Conservation (phyloP, 2,113 vertebrate genomes). For the Lepisosteus osseus region DNA sequence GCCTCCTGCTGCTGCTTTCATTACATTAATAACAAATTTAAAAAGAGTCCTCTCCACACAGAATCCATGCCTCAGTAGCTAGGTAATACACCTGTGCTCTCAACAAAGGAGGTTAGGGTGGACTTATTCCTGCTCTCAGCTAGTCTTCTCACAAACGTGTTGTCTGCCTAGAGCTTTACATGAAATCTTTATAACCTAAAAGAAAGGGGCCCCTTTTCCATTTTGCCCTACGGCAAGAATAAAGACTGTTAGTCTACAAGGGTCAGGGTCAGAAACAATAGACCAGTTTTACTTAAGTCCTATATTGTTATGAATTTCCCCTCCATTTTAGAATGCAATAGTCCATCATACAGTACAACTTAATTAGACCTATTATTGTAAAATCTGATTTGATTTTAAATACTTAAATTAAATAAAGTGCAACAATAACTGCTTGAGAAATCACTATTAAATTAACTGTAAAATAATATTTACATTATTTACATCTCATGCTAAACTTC, state of each 20-base stretch:
- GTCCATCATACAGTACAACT: too few species aligned
- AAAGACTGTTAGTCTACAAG: background rate
- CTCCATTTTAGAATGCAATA: too few species aligned
- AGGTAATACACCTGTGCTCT: slow-evolving; percentile 15
- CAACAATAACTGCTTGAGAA: too few species aligned
- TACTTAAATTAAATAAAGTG: too few species aligned
- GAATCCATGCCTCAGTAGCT: slow-evolving; percentile 4
- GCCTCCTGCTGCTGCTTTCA: slow-evolving; percentile 15
- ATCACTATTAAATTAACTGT: too few species aligned
- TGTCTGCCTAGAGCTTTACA: background rate
- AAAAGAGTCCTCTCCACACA: background rate
- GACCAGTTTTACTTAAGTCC: too few species aligned
- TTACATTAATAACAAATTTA: slow-evolving; percentile 31
- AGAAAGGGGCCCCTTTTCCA: background rate
- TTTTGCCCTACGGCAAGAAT: background rate
- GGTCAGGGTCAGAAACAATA: background rate
- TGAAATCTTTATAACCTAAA: slow-evolving; percentile 11
- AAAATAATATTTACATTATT: too few species aligned
- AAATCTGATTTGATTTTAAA: too few species aligned
- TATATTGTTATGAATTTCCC: too few species aligned
- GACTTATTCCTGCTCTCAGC: slow-evolving; percentile 37
- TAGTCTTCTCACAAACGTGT: slow-evolving; percentile 47
- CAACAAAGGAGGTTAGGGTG: slow-evolving; percentile 31
- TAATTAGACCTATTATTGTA: too few species aligned
- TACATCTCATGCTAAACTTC: too few species aligned